A percentile compares a stretch with the other conserved stretches of the same genome.
phyloP scores from a whole-genome alignment of 2,888 invertebrate species.

The Panzeria rudis region DNA sequence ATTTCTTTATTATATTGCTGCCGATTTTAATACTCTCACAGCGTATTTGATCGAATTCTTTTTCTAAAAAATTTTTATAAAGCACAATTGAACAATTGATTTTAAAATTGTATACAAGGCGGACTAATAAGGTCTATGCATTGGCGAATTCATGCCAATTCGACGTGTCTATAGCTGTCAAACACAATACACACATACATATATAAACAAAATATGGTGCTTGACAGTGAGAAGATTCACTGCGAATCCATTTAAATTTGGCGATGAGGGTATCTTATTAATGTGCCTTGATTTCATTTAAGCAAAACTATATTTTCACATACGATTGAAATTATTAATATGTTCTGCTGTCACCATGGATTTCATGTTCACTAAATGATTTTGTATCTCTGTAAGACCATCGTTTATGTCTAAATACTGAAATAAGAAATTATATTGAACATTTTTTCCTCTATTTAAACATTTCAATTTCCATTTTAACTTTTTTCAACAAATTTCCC shows the following conservation, averaged over 20 bases:
- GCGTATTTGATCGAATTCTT: conserved; percentile 47
- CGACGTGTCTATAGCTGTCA: no score
- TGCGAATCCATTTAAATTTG: no score
- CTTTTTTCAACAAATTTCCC: conserved; percentile 45
- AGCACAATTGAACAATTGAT: neutral
- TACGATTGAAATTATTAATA: conserved; percentile 23
- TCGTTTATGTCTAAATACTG: conserved; percentile 25
- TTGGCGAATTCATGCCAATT: no score
- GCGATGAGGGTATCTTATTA: no score
- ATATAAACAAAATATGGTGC: no score
- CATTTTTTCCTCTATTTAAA: neutral
- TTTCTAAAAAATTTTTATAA: conserved; percentile 24
- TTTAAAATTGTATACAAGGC: no score
- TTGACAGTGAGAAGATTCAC: no score
- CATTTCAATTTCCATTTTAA: neutral
- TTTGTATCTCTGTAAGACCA: conserved; percentile 14
- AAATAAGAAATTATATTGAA: neutral
- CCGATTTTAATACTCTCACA: conserved; percentile 32
- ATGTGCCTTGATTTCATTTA: no score
- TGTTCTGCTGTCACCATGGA: conserved; percentile 19
- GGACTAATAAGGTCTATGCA: no score
- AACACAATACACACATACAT: no score
- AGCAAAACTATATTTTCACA: neutral
- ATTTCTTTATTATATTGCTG: conserved; percentile 35
- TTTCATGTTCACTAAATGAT: conserved; percentile 22